These are phyloP conservation scores for Nasua narica DNA, from an alignment of 2,797 vertebrate species.

Conservation along the genomic window DNA sequence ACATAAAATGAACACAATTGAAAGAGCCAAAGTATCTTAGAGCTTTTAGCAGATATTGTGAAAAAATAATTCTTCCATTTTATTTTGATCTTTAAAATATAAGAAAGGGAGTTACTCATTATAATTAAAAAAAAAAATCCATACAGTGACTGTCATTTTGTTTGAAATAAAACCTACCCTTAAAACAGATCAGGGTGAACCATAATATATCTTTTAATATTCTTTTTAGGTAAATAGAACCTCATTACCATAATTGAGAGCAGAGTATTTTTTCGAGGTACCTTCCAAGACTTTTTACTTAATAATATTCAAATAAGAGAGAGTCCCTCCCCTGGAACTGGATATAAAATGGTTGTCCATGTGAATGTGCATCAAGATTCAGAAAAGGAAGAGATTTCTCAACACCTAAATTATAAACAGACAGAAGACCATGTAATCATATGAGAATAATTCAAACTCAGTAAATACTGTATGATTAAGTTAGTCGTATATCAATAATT, in stretches of 20 bases:
- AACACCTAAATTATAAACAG: slow-evolving; percentile 8
- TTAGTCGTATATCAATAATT: background rate
- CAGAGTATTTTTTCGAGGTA: slow-evolving; percentile 45
- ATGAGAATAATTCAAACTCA: background rate
- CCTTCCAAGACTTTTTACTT: slow-evolving; percentile 39
- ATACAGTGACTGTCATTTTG: background rate
- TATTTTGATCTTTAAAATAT: slow-evolving; percentile 14
- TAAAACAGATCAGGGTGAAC: background rate
- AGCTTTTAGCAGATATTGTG: background rate
- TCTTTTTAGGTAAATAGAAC: slow-evolving; percentile 26
- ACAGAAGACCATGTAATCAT: background rate
- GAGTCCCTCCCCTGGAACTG: background rate
- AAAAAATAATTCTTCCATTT: background rate
- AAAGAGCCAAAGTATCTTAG: background rate
- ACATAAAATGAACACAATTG: background rate
- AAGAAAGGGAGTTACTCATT: background rate
- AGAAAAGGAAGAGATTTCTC: slow-evolving; percentile 30
- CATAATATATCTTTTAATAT: slow-evolving; percentile 21
- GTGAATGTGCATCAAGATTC: slow-evolving; percentile 12
- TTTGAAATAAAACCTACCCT: slow-evolving; percentile 43
- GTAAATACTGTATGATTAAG: slow-evolving; percentile 15
- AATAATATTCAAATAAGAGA: slow-evolving; percentile 53
- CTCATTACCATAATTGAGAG: slow-evolving; percentile 38
- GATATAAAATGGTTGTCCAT: background rate
- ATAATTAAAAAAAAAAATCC: background rate